phyloP scores from a whole-genome alignment of 2,888 invertebrate species.

The Adelognathus sp. region DNA sequence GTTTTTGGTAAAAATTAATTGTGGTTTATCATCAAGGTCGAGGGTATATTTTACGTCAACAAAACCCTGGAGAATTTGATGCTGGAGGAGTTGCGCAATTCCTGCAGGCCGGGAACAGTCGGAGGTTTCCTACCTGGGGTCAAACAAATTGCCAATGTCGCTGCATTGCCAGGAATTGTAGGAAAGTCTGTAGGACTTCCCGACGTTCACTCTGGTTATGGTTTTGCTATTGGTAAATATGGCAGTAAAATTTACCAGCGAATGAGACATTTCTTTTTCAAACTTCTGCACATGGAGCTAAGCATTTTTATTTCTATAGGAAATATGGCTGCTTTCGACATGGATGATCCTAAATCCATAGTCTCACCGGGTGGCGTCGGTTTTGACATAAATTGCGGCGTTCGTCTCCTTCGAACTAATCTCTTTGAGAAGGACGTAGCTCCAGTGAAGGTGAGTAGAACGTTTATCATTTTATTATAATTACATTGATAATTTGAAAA shows the following conservation, averaged over 20 bases:
- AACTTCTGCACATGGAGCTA: too few relatives aligned
- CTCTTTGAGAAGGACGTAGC: constrained; percentile 95
- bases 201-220: constrained; percentile 99
- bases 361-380: constrained; percentile 99
- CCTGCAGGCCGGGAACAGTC: constrained; percentile 93
- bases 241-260: constrained; percentile 9
- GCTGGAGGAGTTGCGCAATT: constrained; percentile 97
- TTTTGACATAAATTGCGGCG: constrained; percentile 99
- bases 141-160: constrained; percentile 99
- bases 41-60: constrained; percentile 99
- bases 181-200: constrained; percentile 96
- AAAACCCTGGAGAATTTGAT: constrained; percentile 94
- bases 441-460: constrained; percentile 91
- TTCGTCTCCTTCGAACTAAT: constrained; percentile 96
- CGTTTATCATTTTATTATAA: too few relatives aligned
- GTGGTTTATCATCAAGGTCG: constrained; percentile 85
- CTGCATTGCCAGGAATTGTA: constrained; percentile 98
- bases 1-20: constrained; percentile 3
- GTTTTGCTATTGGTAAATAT: constrained; percentile 95
- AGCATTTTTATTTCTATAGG: constrained; percentile 82
- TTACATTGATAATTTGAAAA: too few relatives aligned
- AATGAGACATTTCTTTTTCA: too few relatives aligned
- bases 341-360: constrained; percentile 94
- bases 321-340: constrained; percentile 99
- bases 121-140: constrained; percentile 99